A percentile compares a stretch with the other conserved stretches of the same genome.
Evolutionary conservation across 2,888 invertebrate species (phyloP).

Genomic region (Perizoma affinitatum): DNA sequence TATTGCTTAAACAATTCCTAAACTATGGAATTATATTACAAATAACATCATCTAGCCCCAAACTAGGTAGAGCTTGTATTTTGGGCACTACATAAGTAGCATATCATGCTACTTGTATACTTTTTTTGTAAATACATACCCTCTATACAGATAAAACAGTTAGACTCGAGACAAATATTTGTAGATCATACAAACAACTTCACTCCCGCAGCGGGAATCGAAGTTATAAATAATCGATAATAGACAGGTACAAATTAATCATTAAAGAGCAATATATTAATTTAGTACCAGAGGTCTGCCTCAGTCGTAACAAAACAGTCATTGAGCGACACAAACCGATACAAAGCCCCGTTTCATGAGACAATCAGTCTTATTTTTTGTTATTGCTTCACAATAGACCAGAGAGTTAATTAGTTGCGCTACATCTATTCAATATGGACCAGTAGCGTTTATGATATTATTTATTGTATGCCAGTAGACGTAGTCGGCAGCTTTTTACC

Average conservation of each 20-base stretch:
- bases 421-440: conserved; percentile 21
- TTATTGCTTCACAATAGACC: conserved; percentile 16
- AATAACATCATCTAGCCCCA: too few species aligned
- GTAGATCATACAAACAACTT: too few species aligned
- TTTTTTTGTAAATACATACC: too few species aligned
- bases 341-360: conserved; percentile 17
- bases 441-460: conserved; percentile 20
- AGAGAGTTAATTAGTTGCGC: conserved; percentile 26
- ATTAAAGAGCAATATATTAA: neutral
- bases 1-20: too few species aligned
- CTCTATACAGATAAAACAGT: too few species aligned
- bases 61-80: too few species aligned
- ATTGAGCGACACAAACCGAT: conserved; percentile 9
- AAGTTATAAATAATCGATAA: too few species aligned
- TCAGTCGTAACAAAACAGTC: neutral
- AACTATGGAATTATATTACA: too few species aligned
- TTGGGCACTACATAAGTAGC: too few species aligned
- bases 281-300: neutral
- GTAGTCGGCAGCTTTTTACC: conserved; percentile 1
- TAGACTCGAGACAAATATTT: too few species aligned
- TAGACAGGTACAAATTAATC: neutral
- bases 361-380: conserved; percentile 29
- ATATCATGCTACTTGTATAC: too few species aligned
- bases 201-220: too few species aligned
- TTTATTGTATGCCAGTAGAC: conserved; percentile 12